A percentile compares a stretch with the other conserved stretches of the same genome.
Evolutionary conservation across 2,113 vertebrate species (phyloP).

Genomic region (Microtus ochrogaster): DNA sequence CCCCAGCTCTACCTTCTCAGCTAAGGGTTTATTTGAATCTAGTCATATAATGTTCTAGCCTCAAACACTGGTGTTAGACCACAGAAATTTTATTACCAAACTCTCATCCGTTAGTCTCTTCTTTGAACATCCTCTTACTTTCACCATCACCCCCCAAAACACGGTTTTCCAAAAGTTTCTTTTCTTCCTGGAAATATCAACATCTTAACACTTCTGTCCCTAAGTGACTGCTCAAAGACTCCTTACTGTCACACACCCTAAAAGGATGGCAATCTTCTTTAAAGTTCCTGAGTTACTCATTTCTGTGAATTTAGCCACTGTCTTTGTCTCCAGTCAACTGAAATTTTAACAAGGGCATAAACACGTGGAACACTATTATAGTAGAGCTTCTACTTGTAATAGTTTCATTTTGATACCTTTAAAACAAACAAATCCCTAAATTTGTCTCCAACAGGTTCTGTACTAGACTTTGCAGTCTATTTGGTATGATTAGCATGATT

Average conservation of each 20-base stretch:
- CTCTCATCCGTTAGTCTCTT: background rate
- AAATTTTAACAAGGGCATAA: background rate
- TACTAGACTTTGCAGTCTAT: background rate
- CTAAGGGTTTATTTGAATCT: background rate
- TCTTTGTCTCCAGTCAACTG: background rate
- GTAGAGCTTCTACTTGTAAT: background rate
- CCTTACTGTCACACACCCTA: rapidly evolving
- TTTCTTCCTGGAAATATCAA: conserved; percentile 24
- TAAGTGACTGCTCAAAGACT: background rate
- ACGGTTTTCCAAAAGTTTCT: background rate
- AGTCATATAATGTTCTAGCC: background rate
- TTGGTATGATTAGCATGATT: background rate
- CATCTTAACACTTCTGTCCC: background rate
- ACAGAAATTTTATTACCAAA: background rate
- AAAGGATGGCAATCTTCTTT: background rate
- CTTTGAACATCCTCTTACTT: background rate
- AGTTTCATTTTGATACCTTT: background rate
- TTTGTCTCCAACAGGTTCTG: background rate
- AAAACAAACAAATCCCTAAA: background rate
- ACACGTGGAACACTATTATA: background rate
- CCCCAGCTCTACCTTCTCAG: conserved; percentile 7
- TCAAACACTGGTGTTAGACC: background rate
- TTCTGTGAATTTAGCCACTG: background rate
- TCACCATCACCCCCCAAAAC: background rate
- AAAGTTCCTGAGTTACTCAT: background rate